Evolutionary conservation across 2,797 vertebrate species (phyloP).

Genomic region (Trachops cirrhosus): DNA sequence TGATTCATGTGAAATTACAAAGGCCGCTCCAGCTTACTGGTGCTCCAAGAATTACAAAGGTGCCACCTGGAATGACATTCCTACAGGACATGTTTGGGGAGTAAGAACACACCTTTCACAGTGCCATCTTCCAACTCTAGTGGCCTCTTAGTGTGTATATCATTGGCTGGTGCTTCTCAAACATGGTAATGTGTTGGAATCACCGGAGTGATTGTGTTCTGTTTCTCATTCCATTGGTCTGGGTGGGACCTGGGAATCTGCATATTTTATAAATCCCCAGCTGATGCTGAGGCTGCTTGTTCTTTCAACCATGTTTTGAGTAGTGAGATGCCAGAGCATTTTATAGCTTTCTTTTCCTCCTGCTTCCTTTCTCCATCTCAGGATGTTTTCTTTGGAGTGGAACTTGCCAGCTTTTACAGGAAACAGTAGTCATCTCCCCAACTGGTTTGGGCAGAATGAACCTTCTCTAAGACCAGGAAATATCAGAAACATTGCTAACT

Average conservation of each 20-base stretch:
- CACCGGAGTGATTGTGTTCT: not conserved
- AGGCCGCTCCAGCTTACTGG: not conserved
- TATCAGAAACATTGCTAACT: not conserved
- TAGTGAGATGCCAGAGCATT: not conserved
- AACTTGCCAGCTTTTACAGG: not conserved
- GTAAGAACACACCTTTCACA: not conserved
- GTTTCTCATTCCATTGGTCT: not conserved
- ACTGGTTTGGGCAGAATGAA: not conserved
- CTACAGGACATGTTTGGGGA: not conserved
- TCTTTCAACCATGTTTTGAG: not conserved
- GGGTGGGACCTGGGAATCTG: not conserved
- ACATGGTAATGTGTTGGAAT: not conserved
- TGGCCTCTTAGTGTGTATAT: not conserved
- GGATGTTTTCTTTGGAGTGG: not conserved
- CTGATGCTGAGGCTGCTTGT: not conserved
- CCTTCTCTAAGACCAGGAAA: not conserved
- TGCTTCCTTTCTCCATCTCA: not conserved
- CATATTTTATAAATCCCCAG: not conserved
- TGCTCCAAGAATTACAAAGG: not conserved
- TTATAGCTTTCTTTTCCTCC: not conserved
- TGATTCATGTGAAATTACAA: not conserved
- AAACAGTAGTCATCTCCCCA: not conserved
- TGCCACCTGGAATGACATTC: not conserved
- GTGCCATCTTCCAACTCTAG: not conserved
- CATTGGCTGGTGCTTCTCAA: not conserved